These are phyloP conservation scores for Numenius arquata DNA, from an alignment of 2,113 vertebrate genomes.

Conservation along the genomic window DNA sequence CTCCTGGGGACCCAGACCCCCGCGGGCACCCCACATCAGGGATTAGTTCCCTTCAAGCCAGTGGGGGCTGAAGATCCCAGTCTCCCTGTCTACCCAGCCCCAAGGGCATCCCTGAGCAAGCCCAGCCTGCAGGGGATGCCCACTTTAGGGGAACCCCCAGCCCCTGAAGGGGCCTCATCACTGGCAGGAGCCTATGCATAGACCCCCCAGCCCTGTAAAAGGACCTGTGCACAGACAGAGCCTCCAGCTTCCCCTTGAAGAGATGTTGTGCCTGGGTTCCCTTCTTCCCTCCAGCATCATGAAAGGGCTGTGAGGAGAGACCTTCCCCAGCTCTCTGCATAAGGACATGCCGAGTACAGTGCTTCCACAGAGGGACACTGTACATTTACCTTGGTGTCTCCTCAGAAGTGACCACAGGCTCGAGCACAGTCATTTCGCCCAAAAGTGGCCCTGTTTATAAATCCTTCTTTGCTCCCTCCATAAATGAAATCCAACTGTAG, in stretches of 20 bases:
- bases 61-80: not conserved
- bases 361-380: not conserved
- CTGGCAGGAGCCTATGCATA: not conserved
- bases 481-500: not conserved
- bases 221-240: not conserved
- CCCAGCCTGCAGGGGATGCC: not conserved
- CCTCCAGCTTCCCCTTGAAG: not conserved
- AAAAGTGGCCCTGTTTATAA: not conserved
- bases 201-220: not conserved
- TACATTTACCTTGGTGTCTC: not conserved
- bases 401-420: not conserved
- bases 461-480: not conserved
- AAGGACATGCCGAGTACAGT: rapidly evolving
- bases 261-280: not conserved
- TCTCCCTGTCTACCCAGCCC: not conserved
- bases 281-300: not conserved
- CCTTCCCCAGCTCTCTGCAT: not conserved
- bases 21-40: not conserved
- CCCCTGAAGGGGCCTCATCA: not conserved
- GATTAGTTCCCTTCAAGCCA: not conserved
- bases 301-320: not conserved
- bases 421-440: not conserved
- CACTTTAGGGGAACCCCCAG: not conserved
- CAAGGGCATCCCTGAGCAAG: not conserved
- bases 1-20: not conserved